Base-by-base conservation (phyloP, 2,888 invertebrate species). In the Morpho achilles region DNA sequence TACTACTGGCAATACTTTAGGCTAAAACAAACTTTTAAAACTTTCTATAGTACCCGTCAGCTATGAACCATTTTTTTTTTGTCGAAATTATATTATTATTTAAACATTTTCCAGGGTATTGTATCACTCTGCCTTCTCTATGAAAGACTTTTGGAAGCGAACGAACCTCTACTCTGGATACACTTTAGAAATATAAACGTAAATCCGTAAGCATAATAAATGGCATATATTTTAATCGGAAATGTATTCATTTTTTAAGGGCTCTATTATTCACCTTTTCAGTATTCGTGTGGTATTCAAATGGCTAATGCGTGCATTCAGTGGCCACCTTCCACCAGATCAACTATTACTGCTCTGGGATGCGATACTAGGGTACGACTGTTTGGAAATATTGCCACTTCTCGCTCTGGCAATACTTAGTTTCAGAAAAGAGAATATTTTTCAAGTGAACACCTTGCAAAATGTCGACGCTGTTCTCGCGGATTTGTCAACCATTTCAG, bases 251-350 rank as follows among this genome's bases (percentile, higher is more conserved):
- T 32, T 32, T 32, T 32, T 5, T 32, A 32, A 32, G 2, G 0
- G 32, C 3, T 44, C 6, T 43, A 50, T 22, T 23, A 16, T 23
- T 42, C 39, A 45, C 10, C 7, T 9, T 63, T 80, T 8, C 79
- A 98, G 98, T 3, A 92, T 98, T 56, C 93, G 96, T 72, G 94
- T 98, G 39, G 97, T 97, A 1, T 98, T 98, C 80, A 98, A 98
- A 82, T 99, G 99, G 98, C 83, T 99, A 50, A 98, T 99, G 95
- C 92, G 98, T 65, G 98, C 97, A 1, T 99, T 98, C 80, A 98
- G 98, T 71, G 99, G 99, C 0, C 97, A 97, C 75, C 89, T 99
- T 51, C 96, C 97, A 0, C 97, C 97, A 0, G 97, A 98, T 74
- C 98, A 99, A 80, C 92, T 99, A 1, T 88, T 99, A 3, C 93